Evolutionary conservation across 2,888 invertebrate genomes (phyloP).

Genomic region (Neoaliturus tenellus): DNA sequence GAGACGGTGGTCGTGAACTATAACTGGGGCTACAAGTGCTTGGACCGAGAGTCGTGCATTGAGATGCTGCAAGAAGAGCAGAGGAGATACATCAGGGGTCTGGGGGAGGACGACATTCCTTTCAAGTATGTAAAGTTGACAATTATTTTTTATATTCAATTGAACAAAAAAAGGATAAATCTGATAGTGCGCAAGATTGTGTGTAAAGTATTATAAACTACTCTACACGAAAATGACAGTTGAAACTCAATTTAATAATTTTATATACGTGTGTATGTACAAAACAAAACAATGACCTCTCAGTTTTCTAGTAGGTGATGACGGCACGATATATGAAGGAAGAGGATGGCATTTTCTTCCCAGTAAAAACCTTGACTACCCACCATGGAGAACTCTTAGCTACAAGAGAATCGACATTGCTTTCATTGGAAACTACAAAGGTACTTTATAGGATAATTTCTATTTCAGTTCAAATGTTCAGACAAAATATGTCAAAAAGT

Average conservation of each 20-base stretch:
- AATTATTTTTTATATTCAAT: too few species aligned
- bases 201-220: too few species aligned
- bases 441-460: neutral
- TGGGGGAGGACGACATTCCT: neutral
- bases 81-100: neutral
- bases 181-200: too few species aligned
- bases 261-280: neutral
- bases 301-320: neutral
- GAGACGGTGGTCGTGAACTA: neutral
- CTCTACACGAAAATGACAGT: too few species aligned
- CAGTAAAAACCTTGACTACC: neutral
- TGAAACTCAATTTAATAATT: too few species aligned
- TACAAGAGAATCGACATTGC: neutral
- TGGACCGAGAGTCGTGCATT: neutral
- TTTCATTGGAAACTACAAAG: neutral
- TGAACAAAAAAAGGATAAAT: too few species aligned
- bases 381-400: neutral
- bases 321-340: neutral
- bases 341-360: neutral
- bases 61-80: neutral
- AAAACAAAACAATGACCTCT: neutral
- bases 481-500: too few species aligned
- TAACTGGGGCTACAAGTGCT: neutral
- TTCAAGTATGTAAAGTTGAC: conserved; percentile 1
- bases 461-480: too few species aligned